Evolutionary conservation across 37 sponge, comb jelly and placozoan genomes (phyloP), one percentile per base, ranked within the genome.

Genomic region (Halisarca cf. caerulea): DNA sequence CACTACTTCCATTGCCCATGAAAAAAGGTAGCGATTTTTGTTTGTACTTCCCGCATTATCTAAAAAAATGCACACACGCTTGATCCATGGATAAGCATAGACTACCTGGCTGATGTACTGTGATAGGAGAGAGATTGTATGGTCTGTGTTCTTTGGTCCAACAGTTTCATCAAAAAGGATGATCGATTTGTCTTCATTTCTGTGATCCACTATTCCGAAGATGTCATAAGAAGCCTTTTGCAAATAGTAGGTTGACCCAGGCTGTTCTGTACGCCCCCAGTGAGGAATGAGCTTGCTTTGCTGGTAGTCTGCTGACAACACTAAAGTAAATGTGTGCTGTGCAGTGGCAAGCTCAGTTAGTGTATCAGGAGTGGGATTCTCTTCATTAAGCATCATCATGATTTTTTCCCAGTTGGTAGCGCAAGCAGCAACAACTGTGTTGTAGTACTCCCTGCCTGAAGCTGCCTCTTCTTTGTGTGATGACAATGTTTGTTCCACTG

Each of bases 201-300:
- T 28, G 42, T 88, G 88, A 27, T 88, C 82, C 20, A 88, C 87
- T 51, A 87, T 69, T 9, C 79, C 84, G 39, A 80, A 71, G n/a
- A 89, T 54, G 34, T 84, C 89, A 80, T 84, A 73, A 4, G 39
- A 60, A 14, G 84, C n/a, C 27, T 83, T 88, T 24, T 80, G 86
- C 25, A 86, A 24, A 27, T 86, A 86, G 42, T 86, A 86, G 0
- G 86, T 80, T 2, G 57, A 54, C 0, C 84, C 80, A n/a, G 83
- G 84, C 33, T 88, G 88, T 30, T 83, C 79, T 2, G 80, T 42
- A 4, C 27, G 35, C 3, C 88, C 88, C 83, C 88, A 88, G 44
- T 83, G 82, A 28, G 88, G 88, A 66, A 88, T 74, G n/a, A 89
- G 60, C 44, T 88, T 88, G 43, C 55, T 41, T 82, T 82, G 82